phyloP scores from a whole-genome alignment of 2,113 vertebrate species.

The Prolemur simus region DNA sequence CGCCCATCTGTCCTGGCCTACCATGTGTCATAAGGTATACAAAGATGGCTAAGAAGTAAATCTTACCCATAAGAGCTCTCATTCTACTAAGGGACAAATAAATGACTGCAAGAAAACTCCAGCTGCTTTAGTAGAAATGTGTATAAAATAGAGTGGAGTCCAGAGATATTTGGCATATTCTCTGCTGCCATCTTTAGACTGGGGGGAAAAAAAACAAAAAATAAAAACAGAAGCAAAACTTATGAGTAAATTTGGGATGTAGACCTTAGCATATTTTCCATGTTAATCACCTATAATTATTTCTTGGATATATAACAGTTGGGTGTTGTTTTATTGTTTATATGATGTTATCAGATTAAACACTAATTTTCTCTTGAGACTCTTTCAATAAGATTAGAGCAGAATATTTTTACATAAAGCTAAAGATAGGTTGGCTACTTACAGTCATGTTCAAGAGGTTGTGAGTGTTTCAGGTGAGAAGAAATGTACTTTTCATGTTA shows the following conservation, averaged over 20 bases:
- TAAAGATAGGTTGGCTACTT: background rate
- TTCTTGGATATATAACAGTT: background rate
- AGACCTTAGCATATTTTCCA: background rate
- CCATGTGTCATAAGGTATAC: background rate
- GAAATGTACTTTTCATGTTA: background rate
- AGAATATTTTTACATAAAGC: slow-evolving; percentile 44
- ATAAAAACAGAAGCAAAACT: background rate
- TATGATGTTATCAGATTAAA: background rate
- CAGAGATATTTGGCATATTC: background rate
- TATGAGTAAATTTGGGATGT: background rate
- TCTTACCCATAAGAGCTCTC: background rate
- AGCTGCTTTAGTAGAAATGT: background rate
- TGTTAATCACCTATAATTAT: background rate
- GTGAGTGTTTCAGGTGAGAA: background rate
- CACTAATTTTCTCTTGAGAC: background rate
- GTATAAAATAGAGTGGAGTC: background rate
- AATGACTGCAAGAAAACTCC: background rate
- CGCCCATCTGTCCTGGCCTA: background rate
- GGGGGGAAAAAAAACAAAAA: background rate
- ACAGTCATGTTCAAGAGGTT: background rate
- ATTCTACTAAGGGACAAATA: background rate
- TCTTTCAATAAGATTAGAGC: background rate
- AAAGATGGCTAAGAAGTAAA: background rate
- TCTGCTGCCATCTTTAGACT: slow-evolving; percentile 35
- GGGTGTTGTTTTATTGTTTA: background rate